Percentiles rank a stretch among this genome's conserved stretches.
These are phyloP conservation scores for Piliocolobus tephrosceles DNA, from an alignment of 2,113 vertebrate genomes.

Conservation along the genomic window DNA sequence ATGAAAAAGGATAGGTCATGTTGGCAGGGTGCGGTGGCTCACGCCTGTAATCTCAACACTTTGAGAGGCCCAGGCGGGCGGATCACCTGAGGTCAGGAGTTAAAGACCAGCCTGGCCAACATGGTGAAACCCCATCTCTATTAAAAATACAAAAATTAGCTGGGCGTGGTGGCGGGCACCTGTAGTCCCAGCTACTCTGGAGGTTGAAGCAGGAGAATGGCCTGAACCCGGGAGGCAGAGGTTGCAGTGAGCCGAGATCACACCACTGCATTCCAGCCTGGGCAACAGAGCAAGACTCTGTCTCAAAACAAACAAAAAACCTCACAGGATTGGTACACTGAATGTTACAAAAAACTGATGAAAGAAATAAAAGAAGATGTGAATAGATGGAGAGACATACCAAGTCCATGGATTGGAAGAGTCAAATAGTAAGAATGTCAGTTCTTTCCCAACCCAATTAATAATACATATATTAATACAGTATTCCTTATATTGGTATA, in stretches of 20 bases:
- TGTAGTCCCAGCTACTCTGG: neutral
- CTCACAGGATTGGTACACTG: neutral
- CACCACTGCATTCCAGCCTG: neutral
- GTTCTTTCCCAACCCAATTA: neutral
- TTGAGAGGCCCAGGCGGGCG: neutral
- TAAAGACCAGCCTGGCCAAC: neutral
- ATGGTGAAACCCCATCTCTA: neutral
- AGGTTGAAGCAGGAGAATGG: neutral
- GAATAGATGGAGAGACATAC: neutral
- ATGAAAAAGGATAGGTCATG: neutral
- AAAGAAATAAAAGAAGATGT: neutral
- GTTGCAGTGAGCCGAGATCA: neutral
- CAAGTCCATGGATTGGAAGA: neutral
- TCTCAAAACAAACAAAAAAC: neutral
- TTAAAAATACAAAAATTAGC: neutral
- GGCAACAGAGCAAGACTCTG: neutral
- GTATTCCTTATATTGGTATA: neutral
- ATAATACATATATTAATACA: neutral
- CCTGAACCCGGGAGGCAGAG: neutral
- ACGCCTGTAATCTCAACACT: neutral
- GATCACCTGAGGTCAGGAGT: neutral
- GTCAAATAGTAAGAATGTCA: neutral
- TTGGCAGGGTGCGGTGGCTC: neutral
- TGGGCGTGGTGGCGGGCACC: neutral
- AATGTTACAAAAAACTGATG: neutral